phyloP scores from a whole-genome alignment of 2,797 vertebrate genomes.

The Enteromius fasciolatus region DNA sequence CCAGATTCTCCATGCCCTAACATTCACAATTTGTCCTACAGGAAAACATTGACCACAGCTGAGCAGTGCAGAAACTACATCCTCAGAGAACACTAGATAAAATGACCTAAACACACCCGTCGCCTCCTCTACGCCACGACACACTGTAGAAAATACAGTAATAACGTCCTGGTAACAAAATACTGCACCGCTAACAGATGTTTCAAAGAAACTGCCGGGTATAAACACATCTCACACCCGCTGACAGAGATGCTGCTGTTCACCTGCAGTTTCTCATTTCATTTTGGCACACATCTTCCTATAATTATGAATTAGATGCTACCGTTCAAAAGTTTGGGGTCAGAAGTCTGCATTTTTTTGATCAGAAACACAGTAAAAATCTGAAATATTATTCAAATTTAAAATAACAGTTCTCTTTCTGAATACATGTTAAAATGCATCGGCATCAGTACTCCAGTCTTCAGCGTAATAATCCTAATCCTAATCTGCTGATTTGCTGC shows the following conservation, averaged over 20 bases:
- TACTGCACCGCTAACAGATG: constrained; percentile 67
- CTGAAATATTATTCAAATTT: neutral
- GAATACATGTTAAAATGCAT: neutral
- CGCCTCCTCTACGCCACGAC: constrained; percentile 20
- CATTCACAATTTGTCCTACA: constrained; percentile 41
- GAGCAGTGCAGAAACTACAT: constrained; percentile 52
- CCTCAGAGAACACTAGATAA: constrained; percentile 59
- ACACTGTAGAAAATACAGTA: constrained; percentile 52
- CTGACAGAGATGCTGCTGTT: neutral
- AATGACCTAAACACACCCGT: constrained; percentile 52
- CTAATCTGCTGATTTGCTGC: neutral
- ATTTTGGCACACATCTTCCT: constrained; percentile 54
- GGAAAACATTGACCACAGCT: constrained; percentile 53
- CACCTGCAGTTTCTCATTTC: neutral
- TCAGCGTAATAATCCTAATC: neutral
- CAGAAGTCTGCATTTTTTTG: neutral
- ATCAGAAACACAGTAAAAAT: neutral
- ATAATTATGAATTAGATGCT: constrained; percentile 24
- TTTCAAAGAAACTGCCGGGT: constrained; percentile 66
- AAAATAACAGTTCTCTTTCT: neutral
- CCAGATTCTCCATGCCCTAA: constrained; percentile 26
- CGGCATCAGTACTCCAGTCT: neutral
- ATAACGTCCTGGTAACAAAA: constrained; percentile 68
- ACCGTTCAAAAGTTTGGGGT: neutral
- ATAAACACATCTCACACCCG: constrained; percentile 9